These are phyloP conservation scores for Pammene fasciana DNA, from an alignment of 2,888 invertebrate genomes.

Conservation along the genomic window DNA sequence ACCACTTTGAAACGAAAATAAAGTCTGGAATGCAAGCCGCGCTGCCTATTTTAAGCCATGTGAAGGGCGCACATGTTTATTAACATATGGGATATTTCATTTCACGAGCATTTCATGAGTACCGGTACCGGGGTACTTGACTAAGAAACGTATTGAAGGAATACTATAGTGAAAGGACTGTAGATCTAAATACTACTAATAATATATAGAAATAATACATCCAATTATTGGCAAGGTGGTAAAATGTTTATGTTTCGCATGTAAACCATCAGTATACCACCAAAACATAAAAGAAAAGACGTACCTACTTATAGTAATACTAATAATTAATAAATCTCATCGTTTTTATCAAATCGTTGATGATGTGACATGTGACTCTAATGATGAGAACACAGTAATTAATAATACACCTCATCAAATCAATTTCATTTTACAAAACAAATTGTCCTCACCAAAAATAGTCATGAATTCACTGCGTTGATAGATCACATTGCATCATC, in stretches of 20 bases:
- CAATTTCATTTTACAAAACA: slow-evolving; percentile 8
- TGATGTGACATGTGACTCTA: no score
- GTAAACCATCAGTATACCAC: no score
- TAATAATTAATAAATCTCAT: no score
- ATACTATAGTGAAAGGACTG: background rate
- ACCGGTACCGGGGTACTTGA: slow-evolving; percentile 24
- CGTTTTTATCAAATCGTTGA: no score
- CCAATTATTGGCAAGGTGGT: background rate
- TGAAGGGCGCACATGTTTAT: slow-evolving; percentile 41
- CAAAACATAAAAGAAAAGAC: no score
- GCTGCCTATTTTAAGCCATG: slow-evolving; percentile 43
- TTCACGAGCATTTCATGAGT: slow-evolving; percentile 26
- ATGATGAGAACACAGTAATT: background rate
- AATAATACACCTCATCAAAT: background rate
- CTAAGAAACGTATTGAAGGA: background rate
- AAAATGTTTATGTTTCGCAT: background rate
- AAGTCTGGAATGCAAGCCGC: slow-evolving; percentile 41
- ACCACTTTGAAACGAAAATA: slow-evolving; percentile 38
- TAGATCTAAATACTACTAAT: no score
- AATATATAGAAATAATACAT: no score
- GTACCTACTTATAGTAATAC: no score
- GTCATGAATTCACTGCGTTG: slow-evolving; percentile 5
- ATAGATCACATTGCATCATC: background rate
- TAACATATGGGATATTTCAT: slow-evolving; percentile 42
- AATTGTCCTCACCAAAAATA: slow-evolving; percentile 12